Percentiles rank a stretch among this genome's conserved stretches.
Evolutionary conservation across 2,797 vertebrate genomes (phyloP).

Genomic region (Salarias fasciatus): DNA sequence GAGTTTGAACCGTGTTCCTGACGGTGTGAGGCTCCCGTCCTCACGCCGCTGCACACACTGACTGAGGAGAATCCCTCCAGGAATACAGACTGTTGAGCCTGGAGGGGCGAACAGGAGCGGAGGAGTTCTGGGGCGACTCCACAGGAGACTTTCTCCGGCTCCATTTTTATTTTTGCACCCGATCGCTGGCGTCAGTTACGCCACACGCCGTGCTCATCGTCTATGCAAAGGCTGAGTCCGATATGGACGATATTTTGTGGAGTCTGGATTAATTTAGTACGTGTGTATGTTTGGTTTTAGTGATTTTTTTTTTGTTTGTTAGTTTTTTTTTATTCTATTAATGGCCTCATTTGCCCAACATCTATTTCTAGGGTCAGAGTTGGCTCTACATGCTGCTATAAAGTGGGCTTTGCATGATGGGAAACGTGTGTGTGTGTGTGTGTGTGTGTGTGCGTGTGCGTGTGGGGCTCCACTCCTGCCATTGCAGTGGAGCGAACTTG

Average conservation of each 20-base stretch:
- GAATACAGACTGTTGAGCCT: too few species aligned
- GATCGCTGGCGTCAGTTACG: constrained; percentile 34
- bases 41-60: too few species aligned
- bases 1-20: too few species aligned
- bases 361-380: constrained; percentile 81
- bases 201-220: constrained; percentile 40
- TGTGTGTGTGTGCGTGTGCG: not conserved
- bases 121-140: not conserved
- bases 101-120: constrained; percentile 5
- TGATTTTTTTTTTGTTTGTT: constrained; percentile 21
- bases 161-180: constrained; percentile 30
- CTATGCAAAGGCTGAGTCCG: constrained; percentile 65
- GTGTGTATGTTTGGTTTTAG: constrained; percentile 14
- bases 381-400: constrained; percentile 93
- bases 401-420: constrained; percentile 84
- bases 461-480: constrained; percentile 38
- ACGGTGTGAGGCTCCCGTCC: too few species aligned
- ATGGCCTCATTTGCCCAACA: constrained; percentile 84
- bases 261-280: constrained; percentile 63
- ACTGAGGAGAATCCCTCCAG: too few species aligned
- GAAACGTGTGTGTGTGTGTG: constrained; percentile 28
- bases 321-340: constrained; percentile 42
- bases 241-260: constrained; percentile 36
- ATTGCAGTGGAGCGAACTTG: constrained; percentile 54
- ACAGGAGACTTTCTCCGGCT: not conserved